Evolutionary conservation across 2,888 invertebrate species (phyloP), one percentile per base, ranked within the genome.

Genomic region (Drosophila suboccidentalis): DNA sequence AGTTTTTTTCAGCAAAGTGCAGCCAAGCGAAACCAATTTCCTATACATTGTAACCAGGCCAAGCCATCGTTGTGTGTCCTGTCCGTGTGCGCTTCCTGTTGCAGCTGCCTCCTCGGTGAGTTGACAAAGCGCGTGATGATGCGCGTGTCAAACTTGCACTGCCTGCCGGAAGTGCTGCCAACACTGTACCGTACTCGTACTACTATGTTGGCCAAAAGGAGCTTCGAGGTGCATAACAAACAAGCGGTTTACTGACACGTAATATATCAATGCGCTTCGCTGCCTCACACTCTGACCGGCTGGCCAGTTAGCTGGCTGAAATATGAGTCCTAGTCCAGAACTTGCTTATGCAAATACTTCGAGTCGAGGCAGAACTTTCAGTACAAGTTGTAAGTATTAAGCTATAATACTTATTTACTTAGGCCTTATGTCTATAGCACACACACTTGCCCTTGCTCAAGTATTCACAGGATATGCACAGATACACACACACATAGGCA

Each of bases 141-240:
- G 86, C 90, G 90, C 86, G 90, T 86, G 83, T 88, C 86, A 89
- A 88, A 89, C 83, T 78, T 86, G 86, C 90, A 89, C 89, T 80
- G 89, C 64, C 77, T 66, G 85, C 60, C 87, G 85, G 89, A 84
- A 84, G 85, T 76, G 69, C 55, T 67, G 66, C 73, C 78, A 81
- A 71, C 84, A 78, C 64, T 71, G 86, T 66, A 51, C 55, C 65
- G 55, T 63, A 26, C 29, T 29, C 29, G 29, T 8, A 8, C 58
- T 51, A 43, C 58, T 53, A 43, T 36, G 44, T 22, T 15, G 55
- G 41, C 39, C 73, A 46, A 39, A 43, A 43, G 38, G 22, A 29
- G 38, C 43, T 39, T 47, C 50, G n/a, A 29, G 36, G 58, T 29
- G 66, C 64, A 84, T 53, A 46, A 60, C 60, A 62, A 71, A 65